phyloP scores from a whole-genome alignment of 2,888 invertebrate species.

The Metopia argyrocephala region DNA sequence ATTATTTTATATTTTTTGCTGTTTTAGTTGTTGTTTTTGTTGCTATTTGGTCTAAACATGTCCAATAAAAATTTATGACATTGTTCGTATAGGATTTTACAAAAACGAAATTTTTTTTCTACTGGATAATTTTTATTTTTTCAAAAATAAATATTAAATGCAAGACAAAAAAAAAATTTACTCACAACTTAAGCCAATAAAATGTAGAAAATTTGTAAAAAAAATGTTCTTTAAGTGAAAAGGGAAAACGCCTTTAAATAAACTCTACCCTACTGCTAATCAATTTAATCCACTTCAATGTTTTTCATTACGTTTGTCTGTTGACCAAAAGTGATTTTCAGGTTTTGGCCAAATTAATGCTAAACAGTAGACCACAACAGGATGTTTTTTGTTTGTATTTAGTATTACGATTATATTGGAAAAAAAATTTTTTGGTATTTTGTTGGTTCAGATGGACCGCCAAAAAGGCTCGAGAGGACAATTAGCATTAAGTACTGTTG shows the following conservation, averaged over 20 bases:
- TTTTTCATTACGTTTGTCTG: constrained; percentile 36
- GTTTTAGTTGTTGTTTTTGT: constrained; percentile 23
- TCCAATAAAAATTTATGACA: constrained; percentile 51
- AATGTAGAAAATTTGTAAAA: constrained; percentile 3
- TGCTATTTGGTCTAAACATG: constrained; percentile 48
- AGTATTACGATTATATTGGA: no score
- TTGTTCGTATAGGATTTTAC: constrained; percentile 19
- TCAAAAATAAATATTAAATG: constrained; percentile 35
- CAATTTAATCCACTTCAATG: constrained; percentile 54
- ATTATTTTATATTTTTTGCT: constrained; percentile 8
- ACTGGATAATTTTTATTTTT: neutral
- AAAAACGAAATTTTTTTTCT: neutral
- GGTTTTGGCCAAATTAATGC: neutral
- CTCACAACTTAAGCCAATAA: neutral
- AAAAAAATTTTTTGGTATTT: neutral
- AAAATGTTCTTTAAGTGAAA: neutral
- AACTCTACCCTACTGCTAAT: constrained; percentile 60
- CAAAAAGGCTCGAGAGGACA: no score
- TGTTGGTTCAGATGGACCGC: no score
- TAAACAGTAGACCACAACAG: constrained; percentile 5
- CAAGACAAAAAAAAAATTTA: neutral
- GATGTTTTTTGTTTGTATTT: neutral
- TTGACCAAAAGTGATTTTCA: neutral
- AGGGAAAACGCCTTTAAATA: constrained; percentile 30
- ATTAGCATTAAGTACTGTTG: no score